phyloP scores from a whole-genome alignment of 2,888 invertebrate species.

The Drosophila kambysellisi region DNA sequence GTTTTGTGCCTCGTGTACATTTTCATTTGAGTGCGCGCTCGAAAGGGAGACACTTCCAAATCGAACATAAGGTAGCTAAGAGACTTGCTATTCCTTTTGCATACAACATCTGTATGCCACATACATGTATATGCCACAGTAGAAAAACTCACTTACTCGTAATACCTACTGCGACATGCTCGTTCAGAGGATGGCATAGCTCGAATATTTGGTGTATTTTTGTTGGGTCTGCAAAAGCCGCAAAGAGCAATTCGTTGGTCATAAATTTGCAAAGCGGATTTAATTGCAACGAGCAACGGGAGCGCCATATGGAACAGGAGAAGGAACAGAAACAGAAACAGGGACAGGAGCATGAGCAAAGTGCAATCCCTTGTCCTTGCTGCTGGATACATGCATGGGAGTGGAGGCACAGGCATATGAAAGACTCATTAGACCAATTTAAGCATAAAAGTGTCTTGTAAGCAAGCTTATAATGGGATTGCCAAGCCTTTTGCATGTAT shows the following conservation, averaged over 20 bases:
- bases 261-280: constrained; percentile 82
- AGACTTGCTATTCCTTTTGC: constrained; percentile 32
- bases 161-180: constrained; percentile 23
- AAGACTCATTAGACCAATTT: constrained; percentile 54
- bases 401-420: constrained; percentile 29
- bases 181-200: constrained; percentile 26
- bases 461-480: constrained; percentile 20
- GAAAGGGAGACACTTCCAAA: constrained; percentile 42
- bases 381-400: background rate
- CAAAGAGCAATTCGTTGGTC: constrained; percentile 76
- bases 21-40: constrained; percentile 40
- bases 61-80: constrained; percentile 57
- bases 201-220: constrained; percentile 49
- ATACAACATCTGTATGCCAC: constrained; percentile 18
- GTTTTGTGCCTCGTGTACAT: constrained; percentile 24
- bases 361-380: constrained; percentile 57
- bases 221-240: constrained; percentile 48
- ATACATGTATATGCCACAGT: background rate
- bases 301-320: constrained; percentile 12
- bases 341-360: constrained; percentile 26
- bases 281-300: constrained; percentile 71
- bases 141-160: constrained; percentile 38
- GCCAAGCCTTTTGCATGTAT: constrained; percentile 15
- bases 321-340: too few species aligned
- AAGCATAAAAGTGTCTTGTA: constrained; percentile 36